These are phyloP conservation scores for Oncopeltus fasciatus DNA, from an alignment of 1,140 invertebrate species.

Conservation along the genomic window DNA sequence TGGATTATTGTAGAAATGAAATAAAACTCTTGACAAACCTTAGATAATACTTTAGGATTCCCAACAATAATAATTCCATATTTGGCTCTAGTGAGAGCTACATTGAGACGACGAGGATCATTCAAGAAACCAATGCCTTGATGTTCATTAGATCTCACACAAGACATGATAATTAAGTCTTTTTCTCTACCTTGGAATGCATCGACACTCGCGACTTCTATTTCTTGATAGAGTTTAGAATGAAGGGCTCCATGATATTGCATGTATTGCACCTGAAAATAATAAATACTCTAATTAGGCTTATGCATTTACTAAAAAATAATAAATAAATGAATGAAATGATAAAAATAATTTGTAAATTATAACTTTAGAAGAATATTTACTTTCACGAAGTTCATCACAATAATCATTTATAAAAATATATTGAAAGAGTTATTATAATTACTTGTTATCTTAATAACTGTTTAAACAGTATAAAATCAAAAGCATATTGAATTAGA, in stretches of 20 bases:
- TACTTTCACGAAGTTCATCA: too few relatives aligned
- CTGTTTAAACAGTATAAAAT: too few relatives aligned
- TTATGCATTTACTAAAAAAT: background rate
- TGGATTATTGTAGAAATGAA: background rate
- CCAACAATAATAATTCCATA: slow-evolving; percentile 98
- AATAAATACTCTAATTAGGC: too few relatives aligned
- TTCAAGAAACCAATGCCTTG: slow-evolving; percentile 90
- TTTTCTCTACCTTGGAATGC: slow-evolving; percentile 97
- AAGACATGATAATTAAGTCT: slow-evolving; percentile 98
- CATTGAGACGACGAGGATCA: slow-evolving; percentile 93
- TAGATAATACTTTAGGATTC: slow-evolving; percentile 95
- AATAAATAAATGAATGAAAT: too few relatives aligned
- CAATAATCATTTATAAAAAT: too few relatives aligned
- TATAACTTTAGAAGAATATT: too few relatives aligned
- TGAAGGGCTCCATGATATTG: slow-evolving; percentile 95
- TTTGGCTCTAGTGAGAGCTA: slow-evolving; percentile 91
- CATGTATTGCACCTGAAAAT: slow-evolving; percentile 79
- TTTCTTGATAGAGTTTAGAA: slow-evolving; percentile 93
- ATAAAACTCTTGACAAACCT: slow-evolving; percentile 34
- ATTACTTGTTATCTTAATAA: too few relatives aligned
- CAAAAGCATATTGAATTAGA: too few relatives aligned
- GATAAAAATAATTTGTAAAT: too few relatives aligned
- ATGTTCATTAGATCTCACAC: slow-evolving; percentile 79
- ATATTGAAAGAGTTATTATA: too few relatives aligned
- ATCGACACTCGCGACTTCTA: slow-evolving; percentile 98